A percentile compares a stretch with the other conserved stretches of the same genome.
These are phyloP conservation scores for Chlamydotis undulata DNA, from an alignment of 2,113 vertebrate species.

Conservation along the genomic window DNA sequence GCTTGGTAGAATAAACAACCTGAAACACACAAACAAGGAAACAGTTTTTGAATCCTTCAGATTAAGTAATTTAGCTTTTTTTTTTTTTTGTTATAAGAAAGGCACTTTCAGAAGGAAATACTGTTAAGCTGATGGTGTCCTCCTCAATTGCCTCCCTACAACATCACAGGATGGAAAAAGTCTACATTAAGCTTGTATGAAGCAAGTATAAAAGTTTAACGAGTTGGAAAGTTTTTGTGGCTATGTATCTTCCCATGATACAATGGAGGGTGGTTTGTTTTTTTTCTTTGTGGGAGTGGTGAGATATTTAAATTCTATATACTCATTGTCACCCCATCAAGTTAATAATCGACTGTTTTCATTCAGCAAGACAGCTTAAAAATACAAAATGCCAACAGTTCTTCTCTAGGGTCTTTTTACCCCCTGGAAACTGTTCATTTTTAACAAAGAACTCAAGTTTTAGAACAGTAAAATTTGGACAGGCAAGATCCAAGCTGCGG, in stretches of 20 bases:
- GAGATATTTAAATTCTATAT: conserved; percentile 63
- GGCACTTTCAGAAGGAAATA: neutral
- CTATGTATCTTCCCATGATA: conserved; percentile 59
- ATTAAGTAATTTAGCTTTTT: neutral
- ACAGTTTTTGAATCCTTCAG: conserved; percentile 20
- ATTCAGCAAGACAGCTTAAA: conserved; percentile 51
- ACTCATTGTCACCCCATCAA: conserved; percentile 59
- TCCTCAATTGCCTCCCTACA: neutral
- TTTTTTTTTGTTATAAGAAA: neutral
- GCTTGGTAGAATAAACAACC: conserved; percentile 31
- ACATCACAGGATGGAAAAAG: conserved; percentile 21
- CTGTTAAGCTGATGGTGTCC: neutral
- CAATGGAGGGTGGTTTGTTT: conserved; percentile 21
- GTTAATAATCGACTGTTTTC: conserved; percentile 52
- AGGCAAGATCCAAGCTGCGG: neutral
- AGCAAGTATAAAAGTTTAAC: conserved; percentile 58
- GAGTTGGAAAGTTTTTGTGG: conserved; percentile 62
- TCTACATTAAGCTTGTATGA: conserved; percentile 57
- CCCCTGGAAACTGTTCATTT: conserved; percentile 55
- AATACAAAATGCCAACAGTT: conserved; percentile 60
- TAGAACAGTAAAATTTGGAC: conserved; percentile 48
- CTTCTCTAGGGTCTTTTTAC: conserved; percentile 36
- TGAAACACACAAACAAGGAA: conserved; percentile 38
- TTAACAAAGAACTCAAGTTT: conserved; percentile 47
- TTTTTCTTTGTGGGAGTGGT: conserved; percentile 37